Conservation (phyloP, 1,140 invertebrate genomes). For the Drosophila pallidifrons region DNA sequence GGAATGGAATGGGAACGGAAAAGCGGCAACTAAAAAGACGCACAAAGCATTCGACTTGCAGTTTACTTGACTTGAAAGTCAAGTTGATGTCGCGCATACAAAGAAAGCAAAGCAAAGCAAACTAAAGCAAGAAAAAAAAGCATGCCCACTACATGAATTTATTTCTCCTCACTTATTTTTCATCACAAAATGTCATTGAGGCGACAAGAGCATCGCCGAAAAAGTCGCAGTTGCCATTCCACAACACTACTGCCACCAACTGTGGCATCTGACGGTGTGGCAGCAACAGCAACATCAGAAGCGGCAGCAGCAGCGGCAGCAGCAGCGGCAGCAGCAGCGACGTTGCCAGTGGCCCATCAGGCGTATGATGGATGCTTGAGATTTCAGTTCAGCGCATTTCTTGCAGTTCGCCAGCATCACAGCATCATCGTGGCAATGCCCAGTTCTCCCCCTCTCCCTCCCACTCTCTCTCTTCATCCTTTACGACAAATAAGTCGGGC, state of each 20-base stretch:
- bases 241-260: slow-evolving; percentile 5
- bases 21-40: slow-evolving; percentile 20
- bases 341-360: slow-evolving; percentile 28
- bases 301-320: not conserved
- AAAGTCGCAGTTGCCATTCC: slow-evolving; percentile 51
- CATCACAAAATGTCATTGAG: slow-evolving; percentile 61
- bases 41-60: slow-evolving; percentile 66
- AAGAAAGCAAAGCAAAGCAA: not conserved
- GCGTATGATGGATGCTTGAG: slow-evolving; percentile 66
- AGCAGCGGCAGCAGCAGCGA: not conserved
- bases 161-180: slow-evolving; percentile 61
- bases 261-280: slow-evolving; percentile 6
- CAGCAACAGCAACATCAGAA: not conserved
- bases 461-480: slow-evolving; percentile 3
- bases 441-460: not conserved
- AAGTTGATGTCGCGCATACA: slow-evolving; percentile 51
- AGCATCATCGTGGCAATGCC: slow-evolving; percentile 6
- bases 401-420: slow-evolving; percentile 39
- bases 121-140: not conserved
- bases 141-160: slow-evolving; percentile 55
- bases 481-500: slow-evolving; percentile 67
- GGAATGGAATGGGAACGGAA: not conserved
- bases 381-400: slow-evolving; percentile 42
- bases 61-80: slow-evolving; percentile 63
- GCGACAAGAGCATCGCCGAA: slow-evolving; percentile 47